Base-by-base conservation (phyloP, 2,888 invertebrate genomes). In the Lobophora halterata region DNA sequence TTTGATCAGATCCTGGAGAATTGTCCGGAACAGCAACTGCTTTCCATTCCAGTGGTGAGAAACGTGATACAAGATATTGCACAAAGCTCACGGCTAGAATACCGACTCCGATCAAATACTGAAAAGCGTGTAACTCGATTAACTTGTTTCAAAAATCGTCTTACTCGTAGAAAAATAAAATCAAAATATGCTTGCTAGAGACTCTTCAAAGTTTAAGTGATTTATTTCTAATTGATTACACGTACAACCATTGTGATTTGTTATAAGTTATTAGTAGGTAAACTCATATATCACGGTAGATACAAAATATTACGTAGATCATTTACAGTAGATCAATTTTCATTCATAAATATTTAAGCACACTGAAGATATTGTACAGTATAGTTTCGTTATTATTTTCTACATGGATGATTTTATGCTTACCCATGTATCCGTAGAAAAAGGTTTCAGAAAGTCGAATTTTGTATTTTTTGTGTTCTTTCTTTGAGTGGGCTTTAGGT, bases 401-500 rank as follows among this genome's bases (percentile, higher is more conserved):
- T 31, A 32, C 35, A 7, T 18, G 38, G 25, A 23, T 33, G 14
- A 19, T 24, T 37, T 45, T 35, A 24, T 40, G 37, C 34, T 17
- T 80, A 98, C 96, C 99, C 99, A 99, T 75, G 99, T 97, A 88
- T 98, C 97, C 65, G 93, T 93, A 39, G 97, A 97, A 47, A 99
- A 90, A 11, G 99, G 99, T 79, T 95, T 93, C 79, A 99, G 92
- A 85, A 99, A 99, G 64, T 96, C 97, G 85, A 99, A 98, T 38
- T 98, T 96, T 1, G 96, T 94, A 4, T 95, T 93, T 61, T 93
- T 91, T 65, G n/a, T n/a, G n/a, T 93, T 93, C 2, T 71, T 95
- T 93, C 59, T 92, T 91, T 6, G 95, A 93, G 61, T 94, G 5
- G 14, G 14, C 5, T 14, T 28, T 4, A 20, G 24, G 40, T 98